Evolutionary conservation across 2,888 invertebrate species (phyloP), one percentile per base, ranked within the genome.

Genomic region (Spodoptera exigua): DNA sequence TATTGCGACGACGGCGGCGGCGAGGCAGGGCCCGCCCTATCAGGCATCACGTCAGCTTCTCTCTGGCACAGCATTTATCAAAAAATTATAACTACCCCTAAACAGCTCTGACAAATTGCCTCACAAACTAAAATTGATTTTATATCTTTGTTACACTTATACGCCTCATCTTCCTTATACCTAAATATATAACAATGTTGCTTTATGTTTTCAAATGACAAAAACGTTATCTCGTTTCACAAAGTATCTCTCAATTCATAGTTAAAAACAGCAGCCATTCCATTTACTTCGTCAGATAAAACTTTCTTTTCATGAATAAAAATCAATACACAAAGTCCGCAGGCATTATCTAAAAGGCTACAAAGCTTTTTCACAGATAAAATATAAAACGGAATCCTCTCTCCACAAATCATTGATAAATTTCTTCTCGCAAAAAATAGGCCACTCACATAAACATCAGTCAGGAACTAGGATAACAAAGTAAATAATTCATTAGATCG

Each of bases 401-500:
- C 18, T 48, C 56, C 57, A 73, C 56, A 74, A 74, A 70, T 59
- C 63, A 61, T 46, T 54, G 54, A 61, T 73, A 61, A 67, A 68
- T 69, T 60, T 73, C 58, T 65, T 62, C 71, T 64, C 53, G 55
- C 59, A 72, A 72, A 78, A 75, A 61, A 65, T 64, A 44, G 57
- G 63, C 78, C 75, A 75, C 80, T 81, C 74, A 80, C 84, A 82
- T 81, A 84, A 86, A 84, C 83, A 84, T 83, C 81, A 81, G 69
- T 71, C 77, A 78, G 70, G 70, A 74, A 76, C 77, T 76, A 71
- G 75, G 75, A 80, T 76, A 83, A 78, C 78, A 79, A 80, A 76
- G 84, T 90, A 87, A 90, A 90, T 90, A 87, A 90, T 90, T 89
- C 88, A 90, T 89, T 84, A 87, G 81, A 81, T 81, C 74, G 69